Evolutionary conservation across 2,888 invertebrate genomes (phyloP), one percentile per base, ranked within the genome.

Genomic region (Ophion slaviceki): DNA sequence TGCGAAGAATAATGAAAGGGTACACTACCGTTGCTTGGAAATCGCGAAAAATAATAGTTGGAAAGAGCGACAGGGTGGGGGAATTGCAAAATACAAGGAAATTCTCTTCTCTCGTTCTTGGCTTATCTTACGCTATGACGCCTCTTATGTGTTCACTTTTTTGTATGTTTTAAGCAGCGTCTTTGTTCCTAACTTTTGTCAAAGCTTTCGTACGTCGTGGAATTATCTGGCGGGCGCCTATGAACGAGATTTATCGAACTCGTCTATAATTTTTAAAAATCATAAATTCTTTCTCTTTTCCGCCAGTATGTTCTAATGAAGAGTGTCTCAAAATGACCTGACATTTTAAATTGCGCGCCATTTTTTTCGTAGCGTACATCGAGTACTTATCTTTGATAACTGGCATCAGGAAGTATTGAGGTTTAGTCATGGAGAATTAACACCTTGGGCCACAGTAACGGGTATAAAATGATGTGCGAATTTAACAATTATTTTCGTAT

Each of bases 1-100:
- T 85, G 81, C 80, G 84, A 89, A 87, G 82, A 85, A 91, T 91
- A 90, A 90, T 90, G 89, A 90, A 90, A 90, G 89, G 87, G 87
- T 87, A 85, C 89, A 82, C 72, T 88, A 88, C 88, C 88, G 85
- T 87, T 87, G 75, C 78, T 82, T 80, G 85, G 84, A 84, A 71
- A 85, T 70, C 75, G 80, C 66, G 67, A 88, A 84, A 87, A 87
- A 81, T 81, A 79, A 85, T 85, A 78, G 85, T 79, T 62, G 32
- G 10, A 5, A 45, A 84, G 76, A 80, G 70, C 61, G 40, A 78
- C 76, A 84, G 85, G 71, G 59, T 71, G 28, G 20, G 66, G 62
- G 40, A 68, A 40, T 77, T 57, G 77, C 71, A 84, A 87, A 87
- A 77, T 85, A 85, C 83, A 86, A 83, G 83, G 85, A 86, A 86